These are phyloP conservation scores for Penaeus japonicus DNA, from an alignment of 1,140 invertebrate genomes.

Conservation along the genomic window DNA sequence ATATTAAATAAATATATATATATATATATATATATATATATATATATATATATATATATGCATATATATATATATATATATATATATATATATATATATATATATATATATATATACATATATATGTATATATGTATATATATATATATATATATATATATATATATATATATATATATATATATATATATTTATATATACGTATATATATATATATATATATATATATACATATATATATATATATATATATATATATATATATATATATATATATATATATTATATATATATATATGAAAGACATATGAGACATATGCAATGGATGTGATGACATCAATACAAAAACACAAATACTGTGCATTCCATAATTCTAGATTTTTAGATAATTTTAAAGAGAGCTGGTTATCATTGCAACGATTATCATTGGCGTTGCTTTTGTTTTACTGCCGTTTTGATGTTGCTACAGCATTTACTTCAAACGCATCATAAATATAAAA, in stretches of 20 bases:
- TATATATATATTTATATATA: background rate
- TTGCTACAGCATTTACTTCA: no score
- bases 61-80: background rate
- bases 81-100: slow-evolving; percentile 6
- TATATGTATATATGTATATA: background rate
- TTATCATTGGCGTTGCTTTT: no score
- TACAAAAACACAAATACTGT: background rate
- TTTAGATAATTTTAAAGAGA: no score
- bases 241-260: background rate
- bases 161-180: background rate
- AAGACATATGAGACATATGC: background rate
- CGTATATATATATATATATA: background rate
- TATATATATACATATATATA: background rate
- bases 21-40: background rate
- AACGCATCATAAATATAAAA: no score
- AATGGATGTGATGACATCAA: background rate
- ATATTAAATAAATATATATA: background rate
- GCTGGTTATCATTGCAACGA: no score
- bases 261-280: slow-evolving; percentile 6
- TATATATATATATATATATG: background rate
- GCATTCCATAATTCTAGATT: background rate
- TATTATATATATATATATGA: background rate
- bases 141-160: slow-evolving; percentile 6
- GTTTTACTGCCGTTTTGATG: no score
- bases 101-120: background rate